Conservation (phyloP, 92 coral and sea anemone species). For the Umimayanthus chanpuru region DNA sequence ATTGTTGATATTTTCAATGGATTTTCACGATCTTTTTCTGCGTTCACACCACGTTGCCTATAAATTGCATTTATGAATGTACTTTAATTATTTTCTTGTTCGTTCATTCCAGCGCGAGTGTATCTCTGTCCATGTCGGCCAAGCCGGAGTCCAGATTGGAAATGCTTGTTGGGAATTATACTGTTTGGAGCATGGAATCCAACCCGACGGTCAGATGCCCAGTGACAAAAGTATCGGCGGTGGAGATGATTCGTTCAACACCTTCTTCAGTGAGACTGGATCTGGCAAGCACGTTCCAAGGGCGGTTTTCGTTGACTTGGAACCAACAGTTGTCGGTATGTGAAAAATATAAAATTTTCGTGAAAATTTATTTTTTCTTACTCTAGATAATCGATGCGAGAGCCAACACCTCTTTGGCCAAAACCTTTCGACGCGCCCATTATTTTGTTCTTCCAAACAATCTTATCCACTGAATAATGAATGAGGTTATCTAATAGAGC, state of each 20-base stretch:
- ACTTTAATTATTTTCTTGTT: not conserved
- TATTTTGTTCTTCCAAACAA: too few species aligned
- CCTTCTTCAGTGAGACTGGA: slow-evolving; percentile 88
- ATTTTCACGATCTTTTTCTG: not conserved
- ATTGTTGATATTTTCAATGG: not conserved
- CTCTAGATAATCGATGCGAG: not conserved
- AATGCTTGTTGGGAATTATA: slow-evolving; percentile 86
- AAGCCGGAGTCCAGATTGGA: slow-evolving; percentile 86
- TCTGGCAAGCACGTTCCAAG: slow-evolving; percentile 84
- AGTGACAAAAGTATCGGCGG: slow-evolving; percentile 80
- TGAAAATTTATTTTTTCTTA: not conserved
- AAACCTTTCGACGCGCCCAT: not conserved
- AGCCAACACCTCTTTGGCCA: slow-evolving; percentile 9
- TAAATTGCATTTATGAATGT: not conserved
- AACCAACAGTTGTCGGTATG: slow-evolving; percentile 81
- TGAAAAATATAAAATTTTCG: not conserved
- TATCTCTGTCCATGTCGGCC: slow-evolving; percentile 80
- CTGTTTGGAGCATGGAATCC: slow-evolving; percentile 87
- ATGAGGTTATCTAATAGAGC: not conserved
- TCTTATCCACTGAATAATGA: not conserved
- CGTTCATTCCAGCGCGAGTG: slow-evolving; percentile 71
- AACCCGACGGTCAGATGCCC: slow-evolving; percentile 90
- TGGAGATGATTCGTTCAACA: slow-evolving; percentile 83
- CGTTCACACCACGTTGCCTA: not conserved
- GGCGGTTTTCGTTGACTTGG: slow-evolving; percentile 78